phyloP scores from a whole-genome alignment of 2,113 vertebrate species.

The Larimichthys crocea region DNA sequence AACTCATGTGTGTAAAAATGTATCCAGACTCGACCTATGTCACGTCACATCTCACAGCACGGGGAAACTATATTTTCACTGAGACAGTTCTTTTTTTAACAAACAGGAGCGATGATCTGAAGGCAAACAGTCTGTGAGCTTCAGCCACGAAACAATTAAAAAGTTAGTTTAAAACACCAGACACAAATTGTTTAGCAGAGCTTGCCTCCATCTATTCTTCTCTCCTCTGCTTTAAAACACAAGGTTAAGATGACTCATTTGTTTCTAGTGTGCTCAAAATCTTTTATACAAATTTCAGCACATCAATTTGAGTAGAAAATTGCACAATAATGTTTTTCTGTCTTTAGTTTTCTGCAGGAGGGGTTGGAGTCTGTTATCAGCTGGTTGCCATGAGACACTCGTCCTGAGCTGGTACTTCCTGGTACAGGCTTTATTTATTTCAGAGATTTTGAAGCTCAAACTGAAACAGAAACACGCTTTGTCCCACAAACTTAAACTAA shows the following conservation, averaged over 20 bases:
- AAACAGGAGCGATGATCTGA: not conserved
- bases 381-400: not conserved
- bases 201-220: conserved; percentile 21
- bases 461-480: not conserved
- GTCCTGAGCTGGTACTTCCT: not conserved
- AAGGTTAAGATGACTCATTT: conserved; percentile 24
- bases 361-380: not conserved
- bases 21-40: not conserved
- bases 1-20: conserved; percentile 4
- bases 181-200: not conserved
- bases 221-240: conserved; percentile 15
- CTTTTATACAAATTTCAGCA: conserved; percentile 25
- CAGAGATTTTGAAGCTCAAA: conserved; percentile 4
- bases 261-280: conserved; percentile 29
- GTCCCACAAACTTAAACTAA: not conserved
- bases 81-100: not conserved
- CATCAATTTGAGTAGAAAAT: conserved; percentile 10
- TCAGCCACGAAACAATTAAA: conserved; percentile 14
- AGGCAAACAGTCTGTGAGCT: not conserved
- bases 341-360: not conserved
- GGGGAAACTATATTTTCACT: not conserved
- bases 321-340: not conserved
- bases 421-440: not conserved
- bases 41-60: not conserved
- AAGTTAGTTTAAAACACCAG: not conserved